Base-by-base conservation (phyloP, 2,113 vertebrate species). In the Clarias magur region DNA sequence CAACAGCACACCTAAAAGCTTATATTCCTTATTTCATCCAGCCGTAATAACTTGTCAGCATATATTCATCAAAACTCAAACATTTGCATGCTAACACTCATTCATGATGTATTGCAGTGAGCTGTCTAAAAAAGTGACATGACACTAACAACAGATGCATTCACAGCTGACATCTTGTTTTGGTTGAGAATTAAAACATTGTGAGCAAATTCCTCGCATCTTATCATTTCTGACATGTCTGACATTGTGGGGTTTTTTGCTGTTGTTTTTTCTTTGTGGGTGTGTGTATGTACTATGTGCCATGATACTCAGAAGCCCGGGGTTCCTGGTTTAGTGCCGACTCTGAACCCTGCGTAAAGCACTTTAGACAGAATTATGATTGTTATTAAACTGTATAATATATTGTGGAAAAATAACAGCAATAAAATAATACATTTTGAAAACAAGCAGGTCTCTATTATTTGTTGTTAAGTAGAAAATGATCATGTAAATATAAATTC, bases 371-470 rank as follows among this genome's bases (percentile, higher is more conserved):
- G 85, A 81, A 72, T 76, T 56, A 88, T 86, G 78, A 91, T 88
- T 90, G 60, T 86, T 86, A 85, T 65, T 72, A 85, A 67, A 15
- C 54, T 76, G 80, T 85, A 57, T 73, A 65, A 79, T 56, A 54
- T 54, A 30, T 60, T 78, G 73, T 56, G 16, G 19, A 57, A 30
- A 23, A 70, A 88, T 91, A 87, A 94, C 23, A 90, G 91, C 86
- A 95, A 95, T 94, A 94, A 94, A 94, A 92, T 25, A 9, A 9
- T 86, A 89, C 70, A 76, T 91, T 83, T 67, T 89, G 23, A 78
- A 67, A 80, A 68, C 0, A 21, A 17, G 60, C 34, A 1, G 17
- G 57, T 78, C 11, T 34, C 11, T n/a, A 6, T 65, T n/a, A 2
- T 34, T 34, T 70, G 17, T 73, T 38, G 34, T 67, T 27, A 70